Base-by-base conservation (phyloP, 2,113 vertebrate genomes). In the Pteruthius melanotis region DNA sequence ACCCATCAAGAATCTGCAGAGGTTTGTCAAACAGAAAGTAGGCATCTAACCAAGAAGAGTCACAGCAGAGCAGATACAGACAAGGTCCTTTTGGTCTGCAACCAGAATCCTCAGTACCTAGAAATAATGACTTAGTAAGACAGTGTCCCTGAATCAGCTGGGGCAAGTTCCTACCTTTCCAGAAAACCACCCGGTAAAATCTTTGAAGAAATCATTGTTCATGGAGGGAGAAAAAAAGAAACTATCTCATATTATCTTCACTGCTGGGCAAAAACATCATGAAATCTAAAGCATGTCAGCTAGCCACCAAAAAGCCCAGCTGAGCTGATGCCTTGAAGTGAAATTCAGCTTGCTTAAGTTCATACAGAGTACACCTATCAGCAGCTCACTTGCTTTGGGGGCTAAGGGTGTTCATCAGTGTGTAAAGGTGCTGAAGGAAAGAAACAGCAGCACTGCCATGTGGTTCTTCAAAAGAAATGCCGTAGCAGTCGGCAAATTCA, bases 401-500 rank as follows among this genome's bases (percentile, higher is more conserved):
- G 49, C 22, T 69, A 57, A 92, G 61, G 31, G 33, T 42, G 65
- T 33, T 72, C 89, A 81, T 49, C 59, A 54, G 33, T 12, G 47
- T 54, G 81, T 28, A 94, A 83, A 87, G 76, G 89, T 87, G 81
- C 52, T 64, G 93, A 83, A 83, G 76, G 70, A 69, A 65, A 94
- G 70, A 89, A 75, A 89, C 71, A 83, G 83, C 77, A 90, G 74
- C 71, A 59, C 37, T 89, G 70, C 70, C 85, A 72, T 37, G 56
- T 75, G 71, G 89, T 49, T 86, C 84, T 95, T 95, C 90, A 96
- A 96, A 96, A 90, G 82, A 90, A 92, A 86, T 54, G 72, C 68
- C 91, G 77, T 53, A 92, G 72, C 68, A 82, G 86, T 90, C 13
- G 14, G 82, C 82, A 90, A 91, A 95, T 90, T 87, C 75, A 80